Base-by-base conservation (phyloP, 2,113 vertebrate species). In the Chinchilla lanigera region DNA sequence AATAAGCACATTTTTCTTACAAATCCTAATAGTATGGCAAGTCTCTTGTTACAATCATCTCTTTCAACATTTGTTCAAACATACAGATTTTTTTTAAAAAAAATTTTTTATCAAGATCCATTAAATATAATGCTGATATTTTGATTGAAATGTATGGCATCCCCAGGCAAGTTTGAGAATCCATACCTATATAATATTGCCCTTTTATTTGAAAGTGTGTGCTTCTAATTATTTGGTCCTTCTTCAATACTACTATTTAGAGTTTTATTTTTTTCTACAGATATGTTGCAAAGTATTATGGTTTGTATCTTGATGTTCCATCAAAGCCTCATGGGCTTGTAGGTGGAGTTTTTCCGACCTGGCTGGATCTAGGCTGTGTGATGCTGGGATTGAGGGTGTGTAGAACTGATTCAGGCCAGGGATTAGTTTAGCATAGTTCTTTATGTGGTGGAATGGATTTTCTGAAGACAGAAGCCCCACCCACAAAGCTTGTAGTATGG, bases 61-160 rank as follows among this genome's bases (percentile, higher is more conserved):
- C 28, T 78, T 69, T 73, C 44, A 93, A 35, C 12, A 30, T 89
- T 56, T 91, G 93, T 56, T 84, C 93, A 93, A 88, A 85, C 13
- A 81, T 22, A 84, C n/a, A 95, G 26, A 44, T 85, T 90, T 93
- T 65, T 63, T 86, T 61, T 44, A 95, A 93, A 88, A 47, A 81
- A 94, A 86, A 78, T 28, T 9, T 38, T 28, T 85, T 75, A 94
- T 41, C 35, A 95, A 77, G 41, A 67, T 75, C 33, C 41, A 85
- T 89, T 86, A 86, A 86, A 67, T 91, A 69, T 1, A 52, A 47
- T 50, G 28, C 41, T 60, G 58, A 89, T n/a, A 93, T 65, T 86
- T 71, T 86, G 71, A 94, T 7, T 58, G 54, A 83, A 86, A 58
- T 91, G n/a, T 83, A 69, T 33, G 92, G 17, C 92, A 77, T 87